Evolutionary conservation across 1,140 invertebrate genomes (phyloP), one percentile per base, ranked within the genome.

Genomic region (Drosophila rufa): DNA sequence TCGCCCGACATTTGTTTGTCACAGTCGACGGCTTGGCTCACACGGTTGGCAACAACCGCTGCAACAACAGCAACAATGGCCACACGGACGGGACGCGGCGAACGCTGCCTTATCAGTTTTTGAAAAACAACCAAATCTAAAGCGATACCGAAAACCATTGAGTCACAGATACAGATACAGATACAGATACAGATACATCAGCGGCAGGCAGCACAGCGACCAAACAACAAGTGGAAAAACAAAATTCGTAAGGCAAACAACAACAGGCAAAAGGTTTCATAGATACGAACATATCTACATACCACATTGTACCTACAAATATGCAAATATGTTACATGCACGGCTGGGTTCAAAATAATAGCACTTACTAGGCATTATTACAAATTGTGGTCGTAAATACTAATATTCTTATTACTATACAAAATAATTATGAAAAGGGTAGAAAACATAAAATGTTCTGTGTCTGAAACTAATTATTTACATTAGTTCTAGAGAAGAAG

Each of bases 201-300:
- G 19, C 22, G 30, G 40, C 11, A 14, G n/a, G 48, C 38, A 46
- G 27, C 22, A 22, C 47, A 43, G 38, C 46, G 19, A 47, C 46
- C 46, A 80, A 82, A 80, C 68, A 77, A 76, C 74, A 79, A 85
- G 78, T 85, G 84, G 68, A 79, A 87, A 80, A 86, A 87, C 75
- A 79, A 64, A 82, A 82, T 80, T 80, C 64, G 65, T 79, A 77
- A 60, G 57, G 70, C 74, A 78, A 66, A 43, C 51, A 55, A 51
- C 48, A 51, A 38, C 53, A 53, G 66, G 46, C 47, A 38, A 70
- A 70, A 25, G 36, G 42, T 22, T 40, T 45, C 65, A 48, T 25
- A 73, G 27, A 70, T 70, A 27, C 46, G 25, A 64, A 2, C 50
- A 70, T 40, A 69, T 38, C 51, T 36, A 43, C 22, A 50, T 14